These are phyloP conservation scores for Neostethus bicornis DNA, from an alignment of 2,797 vertebrate species.

Conservation along the genomic window DNA sequence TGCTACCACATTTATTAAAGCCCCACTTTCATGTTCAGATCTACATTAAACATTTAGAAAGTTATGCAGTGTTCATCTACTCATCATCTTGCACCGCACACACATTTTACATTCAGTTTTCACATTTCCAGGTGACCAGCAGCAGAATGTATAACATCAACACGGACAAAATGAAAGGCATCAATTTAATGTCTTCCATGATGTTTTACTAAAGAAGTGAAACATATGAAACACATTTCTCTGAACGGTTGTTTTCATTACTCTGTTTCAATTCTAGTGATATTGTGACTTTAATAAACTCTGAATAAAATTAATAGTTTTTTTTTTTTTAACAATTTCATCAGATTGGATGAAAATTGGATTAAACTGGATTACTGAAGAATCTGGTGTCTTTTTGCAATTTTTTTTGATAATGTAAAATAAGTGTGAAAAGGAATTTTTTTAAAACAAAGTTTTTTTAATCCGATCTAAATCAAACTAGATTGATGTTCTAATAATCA, in stretches of 20 bases:
- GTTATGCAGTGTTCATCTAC: not conserved
- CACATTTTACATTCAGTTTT: not conserved
- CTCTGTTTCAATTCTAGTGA: not conserved
- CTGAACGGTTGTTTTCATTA: not conserved
- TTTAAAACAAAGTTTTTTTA: too few species aligned
- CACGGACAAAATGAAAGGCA: constrained; percentile 8
- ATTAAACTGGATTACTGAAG: too few species aligned
- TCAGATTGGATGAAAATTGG: too few species aligned
- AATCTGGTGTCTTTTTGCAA: too few species aligned
- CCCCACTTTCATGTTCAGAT: not conserved
- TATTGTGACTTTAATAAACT: not conserved
- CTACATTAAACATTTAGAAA: constrained; percentile 7
- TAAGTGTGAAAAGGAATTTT: too few species aligned
- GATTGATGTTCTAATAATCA: too few species aligned
- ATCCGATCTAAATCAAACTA: too few species aligned
- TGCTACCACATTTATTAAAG: not conserved
- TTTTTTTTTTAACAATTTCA: too few species aligned
- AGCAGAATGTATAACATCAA: not conserved
- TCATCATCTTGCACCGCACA: not conserved
- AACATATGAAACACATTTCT: too few species aligned
- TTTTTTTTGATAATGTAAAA: too few species aligned
- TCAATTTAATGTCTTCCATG: constrained; percentile 5
- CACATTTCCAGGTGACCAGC: constrained; percentile 4
- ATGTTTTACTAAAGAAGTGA: constrained; percentile 11
- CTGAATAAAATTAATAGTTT: too few species aligned